A percentile compares a stretch with the other conserved stretches of the same genome.
These are phyloP conservation scores for Amblyornis subalaris DNA, from an alignment of 2,113 vertebrate species.

Conservation along the genomic window DNA sequence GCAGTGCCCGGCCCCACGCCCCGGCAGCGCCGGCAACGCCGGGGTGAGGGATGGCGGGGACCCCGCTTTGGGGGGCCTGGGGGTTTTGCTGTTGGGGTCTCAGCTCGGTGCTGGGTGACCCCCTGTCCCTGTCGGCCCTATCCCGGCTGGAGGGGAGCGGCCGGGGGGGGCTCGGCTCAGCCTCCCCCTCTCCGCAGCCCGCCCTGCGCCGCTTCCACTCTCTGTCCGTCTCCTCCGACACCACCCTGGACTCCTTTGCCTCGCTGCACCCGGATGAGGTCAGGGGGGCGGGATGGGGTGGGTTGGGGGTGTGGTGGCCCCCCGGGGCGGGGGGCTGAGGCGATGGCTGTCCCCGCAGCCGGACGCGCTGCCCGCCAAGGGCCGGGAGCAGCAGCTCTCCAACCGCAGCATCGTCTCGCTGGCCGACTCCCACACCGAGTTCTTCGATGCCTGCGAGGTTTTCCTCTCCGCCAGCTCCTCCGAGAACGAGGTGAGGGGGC, in stretches of 20 bases:
- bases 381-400: constrained; percentile 68
- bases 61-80: fast-evolving
- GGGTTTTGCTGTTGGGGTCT: background rate
- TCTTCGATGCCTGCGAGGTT: constrained; percentile 89
- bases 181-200: background rate
- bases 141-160: background rate
- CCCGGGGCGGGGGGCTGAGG: background rate
- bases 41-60: background rate
- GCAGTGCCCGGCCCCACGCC: background rate
- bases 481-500: constrained; percentile 77
- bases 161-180: background rate
- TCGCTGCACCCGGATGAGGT: constrained; percentile 86
- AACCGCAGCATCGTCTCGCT: constrained; percentile 77
- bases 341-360: background rate
- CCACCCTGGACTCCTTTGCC: constrained; percentile 84
- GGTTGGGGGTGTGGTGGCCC: fast-evolving
- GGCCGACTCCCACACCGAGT: constrained; percentile 86
- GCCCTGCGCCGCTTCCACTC: constrained; percentile 83
- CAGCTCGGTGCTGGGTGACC: background rate
- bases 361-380: constrained; percentile 62
- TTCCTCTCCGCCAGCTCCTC: constrained; percentile 83
- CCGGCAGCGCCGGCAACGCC: background rate
- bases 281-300: background rate
- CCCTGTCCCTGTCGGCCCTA: fast-evolving
- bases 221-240: constrained; percentile 84